phyloP scores from a whole-genome alignment of 2,888 invertebrate genomes.

The Eupeodes latifasciatus region DNA sequence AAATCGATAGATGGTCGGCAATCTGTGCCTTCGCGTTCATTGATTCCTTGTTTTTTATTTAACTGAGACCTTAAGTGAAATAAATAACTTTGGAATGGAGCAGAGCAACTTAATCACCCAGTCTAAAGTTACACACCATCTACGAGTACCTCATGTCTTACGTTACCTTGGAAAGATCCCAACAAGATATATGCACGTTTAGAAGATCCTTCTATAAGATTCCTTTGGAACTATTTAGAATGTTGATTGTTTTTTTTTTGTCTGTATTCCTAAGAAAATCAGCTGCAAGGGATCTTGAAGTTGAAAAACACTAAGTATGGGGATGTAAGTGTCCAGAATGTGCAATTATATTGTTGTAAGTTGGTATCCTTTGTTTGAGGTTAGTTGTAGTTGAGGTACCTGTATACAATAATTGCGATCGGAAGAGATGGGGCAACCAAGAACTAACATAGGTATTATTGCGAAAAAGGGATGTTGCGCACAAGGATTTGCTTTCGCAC shows the following conservation, averaged over 20 bases:
- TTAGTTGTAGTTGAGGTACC: not conserved
- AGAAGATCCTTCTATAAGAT: slow-evolving; percentile 11
- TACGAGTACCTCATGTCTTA: slow-evolving; percentile 21
- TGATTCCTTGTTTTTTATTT: slow-evolving; percentile 16
- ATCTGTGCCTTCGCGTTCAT: slow-evolving; percentile 26
- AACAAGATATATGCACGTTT: not conserved
- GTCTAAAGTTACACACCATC: slow-evolving; percentile 32
- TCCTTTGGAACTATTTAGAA: slow-evolving; percentile 9
- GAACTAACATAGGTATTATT: slow-evolving; percentile 24
- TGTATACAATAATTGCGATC: slow-evolving; percentile 25
- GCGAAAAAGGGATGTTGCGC: not conserved
- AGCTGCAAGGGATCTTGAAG: not conserved
- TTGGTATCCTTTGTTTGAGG: slow-evolving; percentile 23
- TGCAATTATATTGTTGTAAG: slow-evolving; percentile 50
- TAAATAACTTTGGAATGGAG: slow-evolving; percentile 64
- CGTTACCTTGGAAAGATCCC: not conserved
- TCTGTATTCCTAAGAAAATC: slow-evolving; percentile 12
- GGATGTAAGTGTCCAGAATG: slow-evolving; percentile 23
- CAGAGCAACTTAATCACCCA: slow-evolving; percentile 61
- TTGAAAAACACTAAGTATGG: not conserved
- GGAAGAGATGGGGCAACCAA: slow-evolving; percentile 3
- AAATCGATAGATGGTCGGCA: slow-evolving; percentile 17
- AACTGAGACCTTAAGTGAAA: slow-evolving; percentile 58
- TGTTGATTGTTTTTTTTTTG: not conserved
- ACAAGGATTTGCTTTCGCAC: not conserved